These are phyloP conservation scores for Drosophila emarginata DNA, from an alignment of 2,888 invertebrate genomes.

Conservation along the genomic window DNA sequence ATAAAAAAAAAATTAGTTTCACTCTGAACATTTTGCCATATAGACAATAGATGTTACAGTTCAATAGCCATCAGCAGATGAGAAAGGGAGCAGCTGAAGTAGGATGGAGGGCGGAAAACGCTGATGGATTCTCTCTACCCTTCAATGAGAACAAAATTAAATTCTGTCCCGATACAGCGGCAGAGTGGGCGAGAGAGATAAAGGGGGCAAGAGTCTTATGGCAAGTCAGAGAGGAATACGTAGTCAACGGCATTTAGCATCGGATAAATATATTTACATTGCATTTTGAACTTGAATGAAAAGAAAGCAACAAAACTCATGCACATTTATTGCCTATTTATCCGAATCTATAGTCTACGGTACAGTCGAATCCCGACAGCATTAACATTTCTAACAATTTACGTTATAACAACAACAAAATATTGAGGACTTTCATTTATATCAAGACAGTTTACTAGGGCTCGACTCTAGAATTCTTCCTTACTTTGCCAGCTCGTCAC, in stretches of 20 bases:
- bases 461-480: too few species aligned
- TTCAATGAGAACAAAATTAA: conserved; percentile 78
- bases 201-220: not conserved
- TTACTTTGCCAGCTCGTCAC: not conserved
- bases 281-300: conserved; percentile 28
- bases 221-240: conserved; percentile 55
- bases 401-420: too few species aligned
- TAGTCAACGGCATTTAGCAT: conserved; percentile 73
- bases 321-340: conserved; percentile 73
- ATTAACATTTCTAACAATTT: too few species aligned
- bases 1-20: conserved; percentile 28
- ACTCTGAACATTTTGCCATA: conserved; percentile 46
- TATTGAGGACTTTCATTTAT: too few species aligned
- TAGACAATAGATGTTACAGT: conserved; percentile 70
- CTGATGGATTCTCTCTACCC: conserved; percentile 20
- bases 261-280: conserved; percentile 50
- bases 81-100: conserved; percentile 1
- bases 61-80: conserved; percentile 47
- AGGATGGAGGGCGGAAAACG: not conserved
- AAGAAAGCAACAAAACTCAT: conserved; percentile 38
- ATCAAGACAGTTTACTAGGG: too few species aligned
- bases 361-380: too few species aligned
- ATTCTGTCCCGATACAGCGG: conserved; percentile 78
- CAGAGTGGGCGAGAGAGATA: not conserved
- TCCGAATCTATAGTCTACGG: conserved; percentile 32